Evolutionary conservation across 2,888 invertebrate genomes (phyloP), one percentile per base, ranked within the genome.

Genomic region (Stegophylla sp.): DNA sequence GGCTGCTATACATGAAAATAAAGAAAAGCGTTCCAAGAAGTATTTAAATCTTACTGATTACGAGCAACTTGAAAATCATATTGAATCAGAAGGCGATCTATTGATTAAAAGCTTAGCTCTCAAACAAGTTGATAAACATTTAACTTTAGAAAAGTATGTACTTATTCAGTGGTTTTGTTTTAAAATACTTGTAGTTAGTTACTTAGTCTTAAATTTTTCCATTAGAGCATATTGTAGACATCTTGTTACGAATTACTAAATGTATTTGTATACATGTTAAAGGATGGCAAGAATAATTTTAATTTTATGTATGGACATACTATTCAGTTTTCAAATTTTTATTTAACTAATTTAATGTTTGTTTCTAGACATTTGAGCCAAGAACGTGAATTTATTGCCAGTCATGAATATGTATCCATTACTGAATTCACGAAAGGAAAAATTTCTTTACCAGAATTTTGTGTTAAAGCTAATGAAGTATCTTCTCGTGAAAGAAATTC

Each of bases 41-140:
- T 79, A 79, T 41, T 71, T 79, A 12, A 79, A 61, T 26, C 23
- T 79, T 41, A 79, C 28, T 34, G 79, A 79, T 51, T 79, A 48
- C 63, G 82, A 82, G 43, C 59, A 56, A n/a, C 72, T 75, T 69
- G 73, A 82, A 20, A 66, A 48, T 15, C 85, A 86, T 84, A 82
- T 86, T 9, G 83, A 85, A 51, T 86, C 86, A 4, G 86, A 86
- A 74, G 86, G 85, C 12, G 86, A 87, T 82, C 69, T 85, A 41
- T 84, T 86, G 10, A 86, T 87, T 48, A 87, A 87, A 84, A 81
- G 85, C 63, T 83, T 87, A 83, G 83, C 85, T 13, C 83, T 85
- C 66, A 87, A 87, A 82, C 87, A 87, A 84, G 79, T 84, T 51
- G 84, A 85, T 81, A 86, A 85, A 3, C 83, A 84, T 77, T 83